phyloP scores from a whole-genome alignment of 2,113 vertebrate genomes.

The Pholis gunnellus region DNA sequence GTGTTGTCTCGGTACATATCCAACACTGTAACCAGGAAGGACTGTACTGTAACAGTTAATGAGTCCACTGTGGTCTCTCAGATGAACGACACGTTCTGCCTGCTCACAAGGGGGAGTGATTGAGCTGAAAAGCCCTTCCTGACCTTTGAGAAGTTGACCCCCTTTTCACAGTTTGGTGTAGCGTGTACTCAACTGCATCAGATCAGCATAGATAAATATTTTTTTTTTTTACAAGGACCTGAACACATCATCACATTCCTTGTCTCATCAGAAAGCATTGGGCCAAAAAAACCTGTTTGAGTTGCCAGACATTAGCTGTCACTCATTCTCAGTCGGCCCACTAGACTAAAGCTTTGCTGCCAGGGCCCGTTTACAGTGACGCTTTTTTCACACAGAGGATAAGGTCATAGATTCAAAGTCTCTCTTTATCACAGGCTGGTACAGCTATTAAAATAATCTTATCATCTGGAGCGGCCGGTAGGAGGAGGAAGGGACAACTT shows the following conservation, averaged over 20 bases:
- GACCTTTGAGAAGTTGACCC: constrained; percentile 11
- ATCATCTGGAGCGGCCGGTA: neutral
- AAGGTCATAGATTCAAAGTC: constrained; percentile 38
- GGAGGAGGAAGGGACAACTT: constrained; percentile 3
- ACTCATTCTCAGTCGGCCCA: constrained; percentile 13
- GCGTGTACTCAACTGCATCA: neutral
- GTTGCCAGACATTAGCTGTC: constrained; percentile 16
- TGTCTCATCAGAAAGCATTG: neutral
- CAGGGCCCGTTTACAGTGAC: neutral
- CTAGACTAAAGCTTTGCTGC: constrained; percentile 9
- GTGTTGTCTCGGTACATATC: neutral
- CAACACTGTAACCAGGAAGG: neutral
- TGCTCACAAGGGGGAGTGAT: constrained; percentile 53
- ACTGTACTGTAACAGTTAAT: neutral
- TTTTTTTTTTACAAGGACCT: neutral
- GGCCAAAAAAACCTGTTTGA: neutral
- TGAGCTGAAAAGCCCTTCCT: constrained; percentile 21
- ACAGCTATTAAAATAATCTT: neutral
- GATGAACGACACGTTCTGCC: neutral
- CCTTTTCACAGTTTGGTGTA: neutral
- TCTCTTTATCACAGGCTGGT: constrained; percentile 8
- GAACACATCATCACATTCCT: neutral
- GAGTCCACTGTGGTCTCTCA: neutral
- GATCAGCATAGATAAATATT: neutral
- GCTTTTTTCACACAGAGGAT: constrained; percentile 22